Conservation (phyloP, 2,797 vertebrate species). For the Sitta carolinensis region DNA sequence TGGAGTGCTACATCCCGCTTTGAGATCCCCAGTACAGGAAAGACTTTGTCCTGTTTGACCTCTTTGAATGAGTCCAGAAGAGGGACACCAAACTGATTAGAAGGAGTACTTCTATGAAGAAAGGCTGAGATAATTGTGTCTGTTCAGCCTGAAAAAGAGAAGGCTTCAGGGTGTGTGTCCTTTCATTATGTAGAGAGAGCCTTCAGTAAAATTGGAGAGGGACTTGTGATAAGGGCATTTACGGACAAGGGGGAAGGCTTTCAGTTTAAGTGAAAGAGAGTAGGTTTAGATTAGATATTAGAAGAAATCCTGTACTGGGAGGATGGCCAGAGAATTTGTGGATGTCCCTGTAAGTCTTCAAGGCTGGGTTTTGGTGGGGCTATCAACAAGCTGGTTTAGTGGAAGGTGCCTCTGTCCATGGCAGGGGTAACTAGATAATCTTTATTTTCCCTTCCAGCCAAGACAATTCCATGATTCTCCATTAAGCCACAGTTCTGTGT, state of each 20-base stretch:
- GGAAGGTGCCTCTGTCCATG: neutral
- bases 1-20: too few relatives aligned
- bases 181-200: neutral
- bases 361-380: neutral
- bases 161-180: neutral
- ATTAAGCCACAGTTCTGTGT: neutral
- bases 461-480: rapidly evolving
- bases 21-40: neutral
- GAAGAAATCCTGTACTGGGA: neutral
- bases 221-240: neutral
- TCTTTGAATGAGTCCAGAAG: neutral
- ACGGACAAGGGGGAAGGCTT: neutral
- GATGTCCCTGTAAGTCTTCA: neutral
- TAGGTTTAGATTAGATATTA: neutral
- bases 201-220: neutral
- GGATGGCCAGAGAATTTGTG: neutral
- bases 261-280: neutral
- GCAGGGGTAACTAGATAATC: neutral
- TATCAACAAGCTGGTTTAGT: neutral
- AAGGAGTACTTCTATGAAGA: neutral
- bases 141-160: neutral
- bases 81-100: neutral
- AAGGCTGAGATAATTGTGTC: neutral
- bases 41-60: neutral
- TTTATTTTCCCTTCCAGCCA: neutral